These are phyloP conservation scores for Azemiops feae DNA, from an alignment of 2,113 vertebrate genomes.

Conservation along the genomic window DNA sequence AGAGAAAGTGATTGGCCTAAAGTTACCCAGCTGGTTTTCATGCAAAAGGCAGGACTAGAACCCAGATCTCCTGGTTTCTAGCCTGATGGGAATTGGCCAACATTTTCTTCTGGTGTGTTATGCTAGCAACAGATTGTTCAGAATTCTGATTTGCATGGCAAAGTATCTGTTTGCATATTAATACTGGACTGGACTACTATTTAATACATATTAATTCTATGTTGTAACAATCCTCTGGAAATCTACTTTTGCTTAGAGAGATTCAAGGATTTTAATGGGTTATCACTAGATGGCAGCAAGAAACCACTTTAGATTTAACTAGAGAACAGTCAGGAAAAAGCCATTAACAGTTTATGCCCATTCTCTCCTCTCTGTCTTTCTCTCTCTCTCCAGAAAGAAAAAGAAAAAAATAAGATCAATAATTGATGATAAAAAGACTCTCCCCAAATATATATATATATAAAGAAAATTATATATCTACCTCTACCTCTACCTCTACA, in stretches of 20 bases:
- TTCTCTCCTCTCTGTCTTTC: background rate
- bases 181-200: background rate
- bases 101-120: background rate
- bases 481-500: too few relatives aligned
- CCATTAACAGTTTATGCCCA: background rate
- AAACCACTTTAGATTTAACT: background rate
- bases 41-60: background rate
- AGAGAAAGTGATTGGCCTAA: background rate
- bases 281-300: conserved; percentile 52
- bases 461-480: background rate
- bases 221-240: background rate
- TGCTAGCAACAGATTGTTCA: background rate
- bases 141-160: background rate
- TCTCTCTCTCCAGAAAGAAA: background rate
- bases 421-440: background rate
- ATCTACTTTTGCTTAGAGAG: background rate
- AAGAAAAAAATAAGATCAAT: background rate
- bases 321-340: background rate
- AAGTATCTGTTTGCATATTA: background rate
- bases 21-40: background rate
- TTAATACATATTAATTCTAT: background rate
- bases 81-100: background rate
- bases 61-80: background rate
- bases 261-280: accelerated
- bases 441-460: background rate